Evolutionary conservation across 2,113 vertebrate species (phyloP).

Genomic region (Bos javanicus): DNA sequence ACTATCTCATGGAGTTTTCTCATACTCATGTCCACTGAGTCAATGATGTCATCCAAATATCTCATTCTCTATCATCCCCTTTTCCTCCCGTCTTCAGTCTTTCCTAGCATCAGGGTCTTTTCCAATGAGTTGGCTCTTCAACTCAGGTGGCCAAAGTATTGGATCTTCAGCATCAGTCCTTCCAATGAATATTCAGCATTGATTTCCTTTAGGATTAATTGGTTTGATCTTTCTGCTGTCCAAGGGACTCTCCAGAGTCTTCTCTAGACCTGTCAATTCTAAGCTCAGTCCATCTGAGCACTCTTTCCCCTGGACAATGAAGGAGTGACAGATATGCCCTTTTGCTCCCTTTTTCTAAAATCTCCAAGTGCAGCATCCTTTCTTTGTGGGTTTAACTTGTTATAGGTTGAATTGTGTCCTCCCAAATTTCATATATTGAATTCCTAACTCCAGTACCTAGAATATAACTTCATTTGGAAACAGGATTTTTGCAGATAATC

Average conservation of each 20-base stretch:
- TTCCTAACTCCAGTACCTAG: neutral
- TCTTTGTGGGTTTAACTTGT: neutral
- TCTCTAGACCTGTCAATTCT: neutral
- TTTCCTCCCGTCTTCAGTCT: neutral
- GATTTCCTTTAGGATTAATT: neutral
- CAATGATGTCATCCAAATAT: neutral
- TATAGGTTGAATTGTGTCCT: neutral
- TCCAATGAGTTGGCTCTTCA: neutral
- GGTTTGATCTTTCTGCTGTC: neutral
- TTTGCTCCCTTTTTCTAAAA: neutral
- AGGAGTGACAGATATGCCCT: neutral
- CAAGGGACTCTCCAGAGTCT: neutral
- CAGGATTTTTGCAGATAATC: neutral
- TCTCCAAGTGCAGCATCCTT: neutral
- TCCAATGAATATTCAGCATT: neutral
- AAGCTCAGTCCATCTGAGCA: neutral
- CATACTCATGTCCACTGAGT: neutral
- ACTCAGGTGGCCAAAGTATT: neutral
- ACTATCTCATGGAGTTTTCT: neutral
- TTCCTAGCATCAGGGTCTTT: neutral
- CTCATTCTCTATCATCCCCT: neutral
- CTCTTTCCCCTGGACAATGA: neutral
- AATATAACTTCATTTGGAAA: neutral
- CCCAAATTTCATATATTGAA: neutral
- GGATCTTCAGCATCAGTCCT: neutral